Conservation (phyloP, 2,113 vertebrate species). For the Ceuthmochares aereus region DNA sequence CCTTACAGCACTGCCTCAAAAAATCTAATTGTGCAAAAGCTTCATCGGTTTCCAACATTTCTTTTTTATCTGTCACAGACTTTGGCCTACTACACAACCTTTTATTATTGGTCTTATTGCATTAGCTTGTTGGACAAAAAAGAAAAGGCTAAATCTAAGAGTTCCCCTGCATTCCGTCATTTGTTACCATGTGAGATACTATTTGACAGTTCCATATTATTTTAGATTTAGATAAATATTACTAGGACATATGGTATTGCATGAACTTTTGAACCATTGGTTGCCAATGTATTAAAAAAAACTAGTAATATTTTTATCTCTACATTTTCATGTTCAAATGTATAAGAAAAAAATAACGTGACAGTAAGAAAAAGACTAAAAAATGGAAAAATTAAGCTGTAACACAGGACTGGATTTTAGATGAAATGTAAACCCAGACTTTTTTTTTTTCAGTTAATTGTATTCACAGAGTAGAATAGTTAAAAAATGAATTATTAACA, state of each 20-base stretch:
- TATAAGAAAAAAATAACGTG: neutral
- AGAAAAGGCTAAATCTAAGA: conserved; percentile 82
- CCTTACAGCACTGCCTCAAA: conserved; percentile 90
- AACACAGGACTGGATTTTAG: neutral
- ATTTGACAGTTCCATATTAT: conserved; percentile 78
- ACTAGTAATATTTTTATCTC: conserved; percentile 44
- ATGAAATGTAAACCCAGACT: neutral
- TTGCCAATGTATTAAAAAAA: conserved; percentile 33
- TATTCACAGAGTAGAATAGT: conserved; percentile 8
- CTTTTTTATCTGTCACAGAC: conserved; percentile 88
- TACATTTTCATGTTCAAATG: conserved; percentile 23
- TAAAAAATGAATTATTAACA: conserved; percentile 44
- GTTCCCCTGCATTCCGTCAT: conserved; percentile 90
- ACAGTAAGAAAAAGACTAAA: neutral
- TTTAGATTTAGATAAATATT: conserved; percentile 82
- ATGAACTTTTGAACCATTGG: conserved; percentile 80
- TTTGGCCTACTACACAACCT: conserved; percentile 84
- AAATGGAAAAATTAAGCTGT: conserved; percentile 6
- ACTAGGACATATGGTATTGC: conserved; percentile 74
- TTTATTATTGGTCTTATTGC: conserved; percentile 89
- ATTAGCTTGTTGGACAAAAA: conserved; percentile 86
- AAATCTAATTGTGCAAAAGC: conserved; percentile 97
- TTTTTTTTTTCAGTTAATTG: conserved; percentile 11
- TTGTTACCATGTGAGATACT: conserved; percentile 84
- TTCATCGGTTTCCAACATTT: conserved; percentile 97